A percentile compares a stretch with the other conserved stretches of the same genome.
Conservation (phyloP, 1,140 invertebrate genomes). For the Planococcus citri region DNA sequence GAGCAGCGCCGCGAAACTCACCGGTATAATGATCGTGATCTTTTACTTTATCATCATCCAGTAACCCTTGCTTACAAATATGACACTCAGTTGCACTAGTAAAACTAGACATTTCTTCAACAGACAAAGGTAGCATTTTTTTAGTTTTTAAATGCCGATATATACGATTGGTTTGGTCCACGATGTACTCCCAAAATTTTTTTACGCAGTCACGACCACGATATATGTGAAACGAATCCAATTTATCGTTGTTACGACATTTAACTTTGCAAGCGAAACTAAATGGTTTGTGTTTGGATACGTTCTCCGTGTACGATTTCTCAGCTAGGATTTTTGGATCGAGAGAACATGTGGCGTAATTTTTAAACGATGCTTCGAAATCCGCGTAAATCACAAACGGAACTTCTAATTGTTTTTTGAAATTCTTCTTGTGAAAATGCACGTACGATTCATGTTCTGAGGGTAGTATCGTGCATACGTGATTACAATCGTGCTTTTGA, state of each 20-base stretch:
- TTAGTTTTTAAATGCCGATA: too few relatives aligned
- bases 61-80: not conserved
- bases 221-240: not conserved
- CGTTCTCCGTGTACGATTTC: not conserved
- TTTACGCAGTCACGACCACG: not conserved
- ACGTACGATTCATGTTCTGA: not conserved
- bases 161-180: too few relatives aligned
- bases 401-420: not conserved
- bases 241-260: too few relatives aligned
- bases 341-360: not conserved
- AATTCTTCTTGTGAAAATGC: not conserved
- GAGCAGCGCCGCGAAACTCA: not conserved
- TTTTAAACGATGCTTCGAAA: not conserved
- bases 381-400: slow-evolving; percentile 16
- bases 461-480: not conserved
- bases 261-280: not conserved
- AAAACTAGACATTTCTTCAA: too few relatives aligned
- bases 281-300: not conserved
- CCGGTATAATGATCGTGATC: slow-evolving; percentile 21
- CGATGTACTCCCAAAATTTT: too few relatives aligned
- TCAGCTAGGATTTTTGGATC: not conserved
- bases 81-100: too few relatives aligned
- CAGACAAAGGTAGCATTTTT: too few relatives aligned
- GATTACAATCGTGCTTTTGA: not conserved
- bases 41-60: not conserved